A percentile compares a stretch with the other conserved stretches of the same genome.
These are phyloP conservation scores for Tuta absoluta DNA, from an alignment of 2,888 invertebrate species.

Conservation along the genomic window DNA sequence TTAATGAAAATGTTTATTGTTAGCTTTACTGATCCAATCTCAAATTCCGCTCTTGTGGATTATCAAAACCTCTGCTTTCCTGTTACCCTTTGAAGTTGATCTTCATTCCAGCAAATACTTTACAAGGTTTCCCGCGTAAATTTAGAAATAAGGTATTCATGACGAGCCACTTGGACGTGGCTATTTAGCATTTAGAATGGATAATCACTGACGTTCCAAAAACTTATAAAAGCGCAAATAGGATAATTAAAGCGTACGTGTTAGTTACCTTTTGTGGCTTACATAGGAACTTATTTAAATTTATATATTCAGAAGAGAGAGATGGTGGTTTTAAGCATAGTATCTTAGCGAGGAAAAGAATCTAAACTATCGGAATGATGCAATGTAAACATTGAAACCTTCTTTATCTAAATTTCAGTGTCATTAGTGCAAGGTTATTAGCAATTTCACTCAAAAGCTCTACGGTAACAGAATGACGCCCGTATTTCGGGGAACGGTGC, in stretches of 20 bases:
- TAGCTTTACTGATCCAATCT: not conserved
- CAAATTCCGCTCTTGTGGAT: not conserved
- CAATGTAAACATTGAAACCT: no score
- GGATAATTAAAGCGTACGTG: not conserved
- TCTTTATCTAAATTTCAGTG: no score
- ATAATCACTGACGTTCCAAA: not conserved
- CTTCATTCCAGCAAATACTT: conserved; percentile 29
- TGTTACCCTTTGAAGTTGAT: conserved; percentile 23
- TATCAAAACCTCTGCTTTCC: not conserved
- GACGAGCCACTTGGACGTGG: conserved; percentile 34
- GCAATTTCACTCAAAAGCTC: conserved; percentile 1
- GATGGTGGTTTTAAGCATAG: no score
- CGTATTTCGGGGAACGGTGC: conserved; percentile 5
- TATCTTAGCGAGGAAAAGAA: no score
- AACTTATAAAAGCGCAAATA: not conserved
- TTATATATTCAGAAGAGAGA: no score
- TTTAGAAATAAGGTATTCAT: conserved; percentile 40
- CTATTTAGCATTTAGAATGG: conserved; percentile 28
- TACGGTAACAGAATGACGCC: conserved; percentile 7
- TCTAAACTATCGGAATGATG: no score
- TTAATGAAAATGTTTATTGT: not conserved
- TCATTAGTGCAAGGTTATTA: not conserved
- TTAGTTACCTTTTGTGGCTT: no score
- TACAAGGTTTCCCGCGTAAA: conserved; percentile 39
- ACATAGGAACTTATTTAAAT: no score